Evolutionary conservation across 30 jellyfish, hydroid and myxozoan species (phyloP).

Genomic region (Turritopsis dohrnii): DNA sequence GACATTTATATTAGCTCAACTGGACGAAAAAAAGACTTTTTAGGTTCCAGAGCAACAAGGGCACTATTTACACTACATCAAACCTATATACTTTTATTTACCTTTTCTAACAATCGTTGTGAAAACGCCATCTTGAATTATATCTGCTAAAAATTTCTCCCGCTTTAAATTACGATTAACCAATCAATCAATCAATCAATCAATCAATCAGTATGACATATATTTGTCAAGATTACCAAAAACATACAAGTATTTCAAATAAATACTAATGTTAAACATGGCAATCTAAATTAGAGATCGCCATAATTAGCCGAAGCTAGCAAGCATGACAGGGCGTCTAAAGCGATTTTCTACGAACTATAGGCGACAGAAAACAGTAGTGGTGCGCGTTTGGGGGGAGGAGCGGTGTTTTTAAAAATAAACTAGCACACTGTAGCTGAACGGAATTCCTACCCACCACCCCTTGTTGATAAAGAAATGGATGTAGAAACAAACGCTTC

Average conservation of each 20-base stretch:
- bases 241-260: no score
- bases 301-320: no score
- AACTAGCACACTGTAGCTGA: no score
- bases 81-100: neutral
- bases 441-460: neutral
- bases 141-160: neutral
- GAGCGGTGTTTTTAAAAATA: no score
- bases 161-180: neutral
- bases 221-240: no score
- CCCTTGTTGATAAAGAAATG: neutral
- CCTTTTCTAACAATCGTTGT: neutral
- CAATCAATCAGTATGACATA: no score
- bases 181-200: no score
- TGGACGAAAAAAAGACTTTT: neutral
- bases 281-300: no score
- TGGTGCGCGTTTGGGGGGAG: neutral
- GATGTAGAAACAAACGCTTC: neutral
- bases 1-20: neutral
- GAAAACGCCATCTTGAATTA: neutral
- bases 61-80: neutral
- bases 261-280: no score
- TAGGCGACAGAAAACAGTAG: neutral
- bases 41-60: neutral
- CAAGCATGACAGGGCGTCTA: neutral
- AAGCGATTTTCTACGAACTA: neutral